Conservation (phyloP, 2,113 vertebrate genomes). For the Cyprinodon variegatus region DNA sequence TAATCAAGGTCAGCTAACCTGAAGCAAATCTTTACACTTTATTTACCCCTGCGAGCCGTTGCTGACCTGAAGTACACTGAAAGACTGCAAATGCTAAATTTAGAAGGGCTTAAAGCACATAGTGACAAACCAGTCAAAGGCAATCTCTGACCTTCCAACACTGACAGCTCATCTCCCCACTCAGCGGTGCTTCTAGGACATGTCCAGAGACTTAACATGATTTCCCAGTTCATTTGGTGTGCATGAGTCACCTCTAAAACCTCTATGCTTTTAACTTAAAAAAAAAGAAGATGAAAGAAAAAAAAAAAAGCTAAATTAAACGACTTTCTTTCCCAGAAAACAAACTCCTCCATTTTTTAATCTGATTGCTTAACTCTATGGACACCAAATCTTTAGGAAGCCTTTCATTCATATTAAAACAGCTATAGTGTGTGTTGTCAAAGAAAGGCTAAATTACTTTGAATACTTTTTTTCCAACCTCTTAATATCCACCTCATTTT, state of each 20-base stretch:
- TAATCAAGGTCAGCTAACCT: slow-evolving; percentile 6
- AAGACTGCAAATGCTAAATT: slow-evolving; percentile 70
- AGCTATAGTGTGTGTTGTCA: neutral
- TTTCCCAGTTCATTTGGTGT: slow-evolving; percentile 22
- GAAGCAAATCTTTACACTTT: slow-evolving; percentile 19
- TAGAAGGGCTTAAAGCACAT: slow-evolving; percentile 77
- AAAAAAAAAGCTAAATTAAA: slow-evolving; percentile 9
- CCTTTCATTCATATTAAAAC: neutral
- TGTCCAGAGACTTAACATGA: slow-evolving; percentile 31
- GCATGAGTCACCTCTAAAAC: slow-evolving; percentile 4
- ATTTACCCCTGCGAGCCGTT: slow-evolving; percentile 43
- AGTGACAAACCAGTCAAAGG: slow-evolving; percentile 69
- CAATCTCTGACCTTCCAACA: slow-evolving; percentile 68
- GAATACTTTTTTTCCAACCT: neutral
- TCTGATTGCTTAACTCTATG: neutral
- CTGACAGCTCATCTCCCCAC: slow-evolving; percentile 64
- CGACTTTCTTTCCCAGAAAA: neutral
- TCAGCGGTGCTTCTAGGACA: slow-evolving; percentile 45
- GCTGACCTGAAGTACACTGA: slow-evolving; percentile 66
- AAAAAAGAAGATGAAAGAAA: slow-evolving; percentile 12
- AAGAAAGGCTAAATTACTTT: neutral
- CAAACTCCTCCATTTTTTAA: neutral
- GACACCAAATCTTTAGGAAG: neutral
- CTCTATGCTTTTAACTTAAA: slow-evolving; percentile 9
- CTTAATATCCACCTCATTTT: too few species aligned